phyloP scores from a whole-genome alignment of 2,888 invertebrate species.

The Ecdyonurus torrentis region DNA sequence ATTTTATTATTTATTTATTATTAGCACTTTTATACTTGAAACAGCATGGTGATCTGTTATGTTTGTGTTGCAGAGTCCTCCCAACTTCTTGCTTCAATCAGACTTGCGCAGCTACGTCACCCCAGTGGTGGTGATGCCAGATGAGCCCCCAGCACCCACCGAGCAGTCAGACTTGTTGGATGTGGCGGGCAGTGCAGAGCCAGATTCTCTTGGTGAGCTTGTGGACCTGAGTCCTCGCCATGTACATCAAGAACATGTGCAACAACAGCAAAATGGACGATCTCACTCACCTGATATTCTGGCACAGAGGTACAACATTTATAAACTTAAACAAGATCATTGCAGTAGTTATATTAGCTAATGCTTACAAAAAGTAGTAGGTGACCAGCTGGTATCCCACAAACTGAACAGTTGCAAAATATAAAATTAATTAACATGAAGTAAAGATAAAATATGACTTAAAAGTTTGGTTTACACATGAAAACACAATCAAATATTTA shows the following conservation, averaged over 20 bases:
- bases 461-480: too few species aligned
- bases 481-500: too few species aligned
- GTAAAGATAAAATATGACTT: too few species aligned
- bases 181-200: conserved; percentile 33
- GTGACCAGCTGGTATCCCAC: too few species aligned
- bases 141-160: conserved; percentile 47
- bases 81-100: conserved; percentile 84
- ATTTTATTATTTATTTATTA: conserved; percentile 5
- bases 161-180: conserved; percentile 32
- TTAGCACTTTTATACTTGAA: too few species aligned
- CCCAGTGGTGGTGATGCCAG: conserved; percentile 76
- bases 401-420: too few species aligned
- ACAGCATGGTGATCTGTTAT: background rate
- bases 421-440: too few species aligned
- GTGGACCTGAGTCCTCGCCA: conserved; percentile 14
- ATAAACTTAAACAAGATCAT: too few species aligned
- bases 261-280: conserved; percentile 5
- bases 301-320: conserved; percentile 26
- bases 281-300: conserved; percentile 29
- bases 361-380: too few species aligned
- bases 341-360: too few species aligned
- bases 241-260: background rate
- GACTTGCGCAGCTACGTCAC: conserved; percentile 88
- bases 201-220: conserved; percentile 35
- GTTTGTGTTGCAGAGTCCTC: conserved; percentile 46